Evolutionary conservation across 1,140 invertebrate species (phyloP).

Genomic region (Diprion similis): DNA sequence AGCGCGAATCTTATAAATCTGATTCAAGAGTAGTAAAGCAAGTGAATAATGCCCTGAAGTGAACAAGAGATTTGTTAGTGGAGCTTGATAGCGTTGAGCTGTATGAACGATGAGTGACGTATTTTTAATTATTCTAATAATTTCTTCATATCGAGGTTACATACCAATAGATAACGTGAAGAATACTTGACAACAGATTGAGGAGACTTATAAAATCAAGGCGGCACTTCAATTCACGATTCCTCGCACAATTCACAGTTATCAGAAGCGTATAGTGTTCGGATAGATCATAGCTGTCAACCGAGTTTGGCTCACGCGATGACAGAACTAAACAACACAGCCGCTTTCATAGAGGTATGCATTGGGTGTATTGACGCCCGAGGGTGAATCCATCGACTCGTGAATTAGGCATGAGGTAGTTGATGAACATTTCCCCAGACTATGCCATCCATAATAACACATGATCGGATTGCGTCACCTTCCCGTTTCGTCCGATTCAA

Average conservation of each 20-base stretch:
- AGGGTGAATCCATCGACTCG: slow-evolving; percentile 21
- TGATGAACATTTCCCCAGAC: slow-evolving; percentile 27
- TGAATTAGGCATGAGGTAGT: slow-evolving; percentile 33
- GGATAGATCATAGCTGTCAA: neutral
- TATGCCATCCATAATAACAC: slow-evolving; percentile 29
- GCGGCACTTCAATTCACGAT: too few relatives aligned
- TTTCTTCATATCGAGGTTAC: too few relatives aligned
- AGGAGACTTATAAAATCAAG: too few relatives aligned
- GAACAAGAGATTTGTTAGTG: too few relatives aligned
- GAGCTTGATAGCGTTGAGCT: too few relatives aligned
- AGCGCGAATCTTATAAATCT: too few relatives aligned
- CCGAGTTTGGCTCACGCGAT: neutral
- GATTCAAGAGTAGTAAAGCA: too few relatives aligned
- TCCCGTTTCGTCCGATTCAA: neutral
- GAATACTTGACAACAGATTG: neutral
- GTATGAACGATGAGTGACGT: too few relatives aligned
- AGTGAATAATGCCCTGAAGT: too few relatives aligned
- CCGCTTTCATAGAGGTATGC: neutral
- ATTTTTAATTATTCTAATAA: too few relatives aligned
- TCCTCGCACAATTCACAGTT: too few relatives aligned
- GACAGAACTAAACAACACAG: neutral
- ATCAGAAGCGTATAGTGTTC: neutral
- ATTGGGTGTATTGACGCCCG: neutral
- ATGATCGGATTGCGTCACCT: slow-evolving; percentile 19
- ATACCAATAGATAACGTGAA: neutral